Evolutionary conservation across 2,113 vertebrate genomes (phyloP).

Genomic region (Myrmecobius fasciatus): DNA sequence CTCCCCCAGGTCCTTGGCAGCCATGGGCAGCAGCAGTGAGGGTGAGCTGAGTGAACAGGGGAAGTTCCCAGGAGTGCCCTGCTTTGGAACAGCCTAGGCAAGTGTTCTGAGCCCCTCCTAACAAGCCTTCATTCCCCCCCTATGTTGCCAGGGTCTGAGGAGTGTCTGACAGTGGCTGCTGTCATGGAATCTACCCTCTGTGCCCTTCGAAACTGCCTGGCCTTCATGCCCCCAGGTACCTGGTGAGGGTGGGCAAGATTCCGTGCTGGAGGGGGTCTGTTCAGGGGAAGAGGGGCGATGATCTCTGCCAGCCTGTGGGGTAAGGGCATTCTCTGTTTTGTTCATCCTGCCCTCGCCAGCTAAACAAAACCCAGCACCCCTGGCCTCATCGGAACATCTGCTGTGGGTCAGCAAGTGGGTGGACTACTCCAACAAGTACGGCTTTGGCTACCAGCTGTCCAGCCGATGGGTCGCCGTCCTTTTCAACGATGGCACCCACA

Average conservation of each 20-base stretch:
- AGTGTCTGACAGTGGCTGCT: slow-evolving; percentile 88
- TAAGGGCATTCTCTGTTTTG: slow-evolving; percentile 18
- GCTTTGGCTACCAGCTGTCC: slow-evolving; percentile 98
- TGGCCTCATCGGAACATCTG: slow-evolving; percentile 92
- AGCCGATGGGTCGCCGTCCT: slow-evolving; percentile 95
- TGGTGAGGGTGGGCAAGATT: not conserved
- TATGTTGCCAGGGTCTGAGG: slow-evolving; percentile 89
- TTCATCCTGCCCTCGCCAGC: slow-evolving; percentile 79
- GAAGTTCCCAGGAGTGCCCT: not conserved
- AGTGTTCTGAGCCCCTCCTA: not conserved
- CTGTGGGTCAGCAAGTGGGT: slow-evolving; percentile 99
- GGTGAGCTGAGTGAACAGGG: slow-evolving; percentile 83
- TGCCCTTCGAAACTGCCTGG: slow-evolving; percentile 91
- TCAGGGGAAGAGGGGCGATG: not conserved
- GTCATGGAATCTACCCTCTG: slow-evolving; percentile 91
- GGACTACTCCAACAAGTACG: slow-evolving; percentile 98
- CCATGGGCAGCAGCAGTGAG: slow-evolving; percentile 93
- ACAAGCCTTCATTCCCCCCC: slow-evolving; percentile 3
- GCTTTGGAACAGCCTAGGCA: slow-evolving; percentile 6
- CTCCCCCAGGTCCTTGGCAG: slow-evolving; percentile 91
- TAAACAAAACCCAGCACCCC: slow-evolving; percentile 91
- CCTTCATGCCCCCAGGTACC: slow-evolving; percentile 94
- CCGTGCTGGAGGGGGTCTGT: not conserved
- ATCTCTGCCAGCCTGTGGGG: not conserved
- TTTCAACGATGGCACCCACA: slow-evolving; percentile 97